A percentile compares a stretch with the other conserved stretches of the same genome.
phyloP scores from a whole-genome alignment of 2,113 vertebrate genomes.

The Phodopus roborovskii region DNA sequence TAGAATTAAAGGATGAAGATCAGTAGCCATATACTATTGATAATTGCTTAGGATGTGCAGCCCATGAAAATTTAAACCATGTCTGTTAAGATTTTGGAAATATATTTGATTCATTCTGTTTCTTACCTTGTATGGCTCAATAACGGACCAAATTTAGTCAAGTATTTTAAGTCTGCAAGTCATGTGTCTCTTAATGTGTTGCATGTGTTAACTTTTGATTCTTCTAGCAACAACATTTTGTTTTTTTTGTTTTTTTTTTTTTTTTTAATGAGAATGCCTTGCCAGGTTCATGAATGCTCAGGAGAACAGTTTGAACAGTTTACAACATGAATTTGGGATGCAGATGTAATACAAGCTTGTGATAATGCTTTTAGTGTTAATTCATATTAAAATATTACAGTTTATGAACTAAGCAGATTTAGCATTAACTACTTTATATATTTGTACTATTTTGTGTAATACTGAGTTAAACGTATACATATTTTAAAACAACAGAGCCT shows the following conservation, averaged over 20 bases:
- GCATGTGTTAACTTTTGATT: slow-evolving; percentile 85
- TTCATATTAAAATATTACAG: slow-evolving; percentile 44
- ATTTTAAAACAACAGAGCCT: slow-evolving; percentile 4
- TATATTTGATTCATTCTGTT: slow-evolving; percentile 82
- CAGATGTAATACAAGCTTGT: slow-evolving; percentile 10
- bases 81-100: slow-evolving; percentile 85
- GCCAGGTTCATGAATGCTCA: slow-evolving; percentile 75
- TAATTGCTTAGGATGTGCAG: slow-evolving; percentile 59
- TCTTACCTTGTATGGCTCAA: slow-evolving; percentile 87
- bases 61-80: slow-evolving; percentile 50
- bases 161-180: slow-evolving; percentile 92
- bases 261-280: slow-evolving; percentile 75
- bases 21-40: slow-evolving; percentile 33
- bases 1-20: slow-evolving; percentile 58
- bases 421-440: neutral
- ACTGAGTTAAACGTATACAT: neutral
- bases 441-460: slow-evolving; percentile 32
- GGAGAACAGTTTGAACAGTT: slow-evolving; percentile 63
- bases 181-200: slow-evolving; percentile 91
- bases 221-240: slow-evolving; percentile 81
- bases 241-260: too few relatives aligned
- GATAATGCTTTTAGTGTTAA: neutral
- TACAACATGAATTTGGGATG: slow-evolving; percentile 44
- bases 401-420: slow-evolving; percentile 28
- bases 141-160: slow-evolving; percentile 93